Conservation (phyloP, 2,797 vertebrate species). For the Halcyon chelicuti region DNA sequence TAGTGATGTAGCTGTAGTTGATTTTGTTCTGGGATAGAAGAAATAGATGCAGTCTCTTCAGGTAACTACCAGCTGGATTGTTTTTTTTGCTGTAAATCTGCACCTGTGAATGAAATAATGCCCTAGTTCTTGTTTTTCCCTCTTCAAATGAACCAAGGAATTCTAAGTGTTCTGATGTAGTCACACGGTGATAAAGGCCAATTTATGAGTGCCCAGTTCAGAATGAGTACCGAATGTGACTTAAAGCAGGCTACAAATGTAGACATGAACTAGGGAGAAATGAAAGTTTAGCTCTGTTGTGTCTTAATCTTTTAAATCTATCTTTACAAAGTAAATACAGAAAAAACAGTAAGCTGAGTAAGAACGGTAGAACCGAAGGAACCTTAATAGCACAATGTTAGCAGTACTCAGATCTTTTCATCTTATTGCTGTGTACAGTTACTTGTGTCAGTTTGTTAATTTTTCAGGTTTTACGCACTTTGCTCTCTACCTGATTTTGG, state of each 20-base stretch:
- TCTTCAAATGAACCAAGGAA: background rate
- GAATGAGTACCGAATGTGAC: background rate
- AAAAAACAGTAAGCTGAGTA: background rate
- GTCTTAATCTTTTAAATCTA: background rate
- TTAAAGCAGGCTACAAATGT: background rate
- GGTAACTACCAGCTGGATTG: background rate
- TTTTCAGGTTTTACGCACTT: background rate
- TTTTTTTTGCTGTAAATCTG: background rate
- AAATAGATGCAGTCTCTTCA: background rate
- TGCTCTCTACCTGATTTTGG: background rate
- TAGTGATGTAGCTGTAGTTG: background rate
- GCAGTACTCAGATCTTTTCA: background rate
- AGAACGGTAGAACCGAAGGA: background rate
- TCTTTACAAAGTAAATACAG: background rate
- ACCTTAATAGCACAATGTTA: background rate
- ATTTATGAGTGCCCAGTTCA: background rate
- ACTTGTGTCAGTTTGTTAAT: background rate
- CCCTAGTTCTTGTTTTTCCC: background rate
- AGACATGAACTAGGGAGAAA: background rate
- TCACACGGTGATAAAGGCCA: accelerated
- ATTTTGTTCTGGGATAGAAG: background rate
- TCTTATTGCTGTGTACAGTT: background rate
- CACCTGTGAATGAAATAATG: background rate
- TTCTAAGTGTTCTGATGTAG: background rate
- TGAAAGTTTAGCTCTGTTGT: background rate